Conservation (phyloP, 2,113 vertebrate genomes). For the Poeciliopsis retropinna region DNA sequence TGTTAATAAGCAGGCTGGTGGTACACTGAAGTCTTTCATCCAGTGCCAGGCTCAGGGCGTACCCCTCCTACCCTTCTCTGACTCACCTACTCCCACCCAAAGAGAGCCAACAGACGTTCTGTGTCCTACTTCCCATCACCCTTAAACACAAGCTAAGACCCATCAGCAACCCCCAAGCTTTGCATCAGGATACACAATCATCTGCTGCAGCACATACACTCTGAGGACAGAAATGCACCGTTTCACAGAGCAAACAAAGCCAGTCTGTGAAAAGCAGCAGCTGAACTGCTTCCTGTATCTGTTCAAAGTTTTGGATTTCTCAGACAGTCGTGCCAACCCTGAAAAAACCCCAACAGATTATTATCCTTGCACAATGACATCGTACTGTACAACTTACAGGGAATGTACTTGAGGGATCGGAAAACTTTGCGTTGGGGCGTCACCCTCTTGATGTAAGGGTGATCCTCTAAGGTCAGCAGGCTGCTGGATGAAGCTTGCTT, state of each 20-base stretch:
- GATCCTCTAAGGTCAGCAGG: constrained; percentile 89
- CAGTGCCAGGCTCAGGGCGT: constrained; percentile 46
- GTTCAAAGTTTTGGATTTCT: constrained; percentile 23
- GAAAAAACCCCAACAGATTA: background rate
- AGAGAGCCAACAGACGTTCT: constrained; percentile 54
- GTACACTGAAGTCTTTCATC: constrained; percentile 66
- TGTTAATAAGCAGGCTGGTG: constrained; percentile 21
- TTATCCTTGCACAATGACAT: background rate
- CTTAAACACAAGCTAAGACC: constrained; percentile 4
- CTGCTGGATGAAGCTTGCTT: constrained; percentile 84
- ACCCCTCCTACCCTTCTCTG: constrained; percentile 42
- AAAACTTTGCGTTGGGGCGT: constrained; percentile 95
- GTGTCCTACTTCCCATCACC: constrained; percentile 42
- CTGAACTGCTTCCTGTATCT: constrained; percentile 24
- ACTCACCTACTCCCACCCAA: constrained; percentile 42
- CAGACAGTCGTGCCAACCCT: background rate
- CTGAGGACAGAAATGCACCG: constrained; percentile 6
- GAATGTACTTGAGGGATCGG: constrained; percentile 88
- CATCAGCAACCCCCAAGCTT: constrained; percentile 2
- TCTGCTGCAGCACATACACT: constrained; percentile 21
- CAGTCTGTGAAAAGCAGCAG: constrained; percentile 17
- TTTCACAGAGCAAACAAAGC: constrained; percentile 32
- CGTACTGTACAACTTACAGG: constrained; percentile 82
- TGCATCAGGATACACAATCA: constrained; percentile 41
- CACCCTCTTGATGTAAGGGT: constrained; percentile 96